Percentiles rank a stretch among this genome's conserved stretches.
Evolutionary conservation across 92 coral and sea anemone genomes (phyloP).

Genomic region (Meandrina meandrites): DNA sequence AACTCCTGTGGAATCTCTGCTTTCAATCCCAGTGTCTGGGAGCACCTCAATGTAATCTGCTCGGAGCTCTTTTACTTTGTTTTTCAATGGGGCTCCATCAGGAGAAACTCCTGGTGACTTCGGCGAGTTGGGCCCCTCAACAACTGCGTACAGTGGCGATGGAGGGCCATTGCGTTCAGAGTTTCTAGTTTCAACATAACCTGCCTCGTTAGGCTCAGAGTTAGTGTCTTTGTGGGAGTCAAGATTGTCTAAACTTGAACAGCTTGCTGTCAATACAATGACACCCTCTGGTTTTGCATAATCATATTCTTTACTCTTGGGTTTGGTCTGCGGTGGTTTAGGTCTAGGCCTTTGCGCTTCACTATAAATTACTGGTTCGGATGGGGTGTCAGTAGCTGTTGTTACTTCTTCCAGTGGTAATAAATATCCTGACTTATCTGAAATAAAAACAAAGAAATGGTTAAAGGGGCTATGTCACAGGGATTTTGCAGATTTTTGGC

Average conservation of each 20-base stretch:
- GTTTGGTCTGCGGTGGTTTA: constrained; percentile 5
- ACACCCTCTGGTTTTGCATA: constrained; percentile 35
- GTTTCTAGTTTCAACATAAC: constrained; percentile 1
- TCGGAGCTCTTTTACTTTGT: neutral
- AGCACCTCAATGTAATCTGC: constrained; percentile 31
- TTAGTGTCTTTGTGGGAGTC: neutral
- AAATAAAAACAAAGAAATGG: neutral
- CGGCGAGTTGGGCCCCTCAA: constrained; percentile 22
- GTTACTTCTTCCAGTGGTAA: constrained; percentile 26
- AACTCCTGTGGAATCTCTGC: too few species aligned
- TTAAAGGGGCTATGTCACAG: too few species aligned
- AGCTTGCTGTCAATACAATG: neutral
- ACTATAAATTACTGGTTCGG: constrained; percentile 7
- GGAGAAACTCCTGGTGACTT: neutral
- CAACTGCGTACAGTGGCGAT: constrained; percentile 24
- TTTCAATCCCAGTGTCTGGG: neutral
- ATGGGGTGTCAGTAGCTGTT: too few species aligned
- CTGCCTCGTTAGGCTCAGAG: neutral
- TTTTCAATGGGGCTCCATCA: neutral
- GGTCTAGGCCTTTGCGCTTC: neutral
- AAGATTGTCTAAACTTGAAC: constrained; percentile 27
- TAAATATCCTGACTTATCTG: constrained; percentile 37
- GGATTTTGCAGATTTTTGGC: too few species aligned
- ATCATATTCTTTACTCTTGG: constrained; percentile 23
- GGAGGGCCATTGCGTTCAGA: neutral